These are phyloP conservation scores for Anseranas semipalmata DNA, from an alignment of 2,113 vertebrate genomes.

Conservation along the genomic window DNA sequence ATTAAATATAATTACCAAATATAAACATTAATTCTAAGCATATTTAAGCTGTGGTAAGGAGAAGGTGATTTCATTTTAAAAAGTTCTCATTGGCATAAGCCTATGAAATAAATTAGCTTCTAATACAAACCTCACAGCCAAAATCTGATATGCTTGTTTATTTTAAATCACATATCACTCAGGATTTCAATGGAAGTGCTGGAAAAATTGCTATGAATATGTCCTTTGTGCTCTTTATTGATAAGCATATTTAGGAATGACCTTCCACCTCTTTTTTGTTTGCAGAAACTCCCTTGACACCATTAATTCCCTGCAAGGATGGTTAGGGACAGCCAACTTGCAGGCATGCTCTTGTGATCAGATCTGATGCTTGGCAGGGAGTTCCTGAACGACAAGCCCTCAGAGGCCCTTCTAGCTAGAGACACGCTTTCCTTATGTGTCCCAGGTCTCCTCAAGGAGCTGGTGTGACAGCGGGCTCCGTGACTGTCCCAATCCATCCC, in stretches of 20 bases:
- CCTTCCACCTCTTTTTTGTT: not conserved
- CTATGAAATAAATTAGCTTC: not conserved
- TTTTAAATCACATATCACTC: not conserved
- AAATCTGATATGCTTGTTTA: not conserved
- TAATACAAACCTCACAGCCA: not conserved
- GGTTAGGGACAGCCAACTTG: not conserved
- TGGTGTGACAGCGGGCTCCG: not conserved
- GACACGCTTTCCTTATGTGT: not conserved
- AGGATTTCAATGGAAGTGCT: not conserved
- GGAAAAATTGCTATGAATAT: not conserved
- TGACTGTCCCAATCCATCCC: not conserved
- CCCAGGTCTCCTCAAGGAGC: not conserved
- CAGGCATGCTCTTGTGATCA: accelerated
- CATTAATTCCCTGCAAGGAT: not conserved
- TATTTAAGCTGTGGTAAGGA: not conserved
- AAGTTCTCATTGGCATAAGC: not conserved
- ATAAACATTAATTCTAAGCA: not conserved
- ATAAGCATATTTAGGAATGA: not conserved
- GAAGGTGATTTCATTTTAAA: not conserved
- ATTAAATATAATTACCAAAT: not conserved
- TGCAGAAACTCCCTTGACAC: not conserved
- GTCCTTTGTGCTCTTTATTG: not conserved
- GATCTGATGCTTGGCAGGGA: not conserved
- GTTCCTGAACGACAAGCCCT: not conserved
- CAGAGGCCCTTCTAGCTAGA: not conserved